Evolutionary conservation across 2,888 invertebrate genomes (phyloP), one percentile per base, ranked within the genome.

Genomic region (Orthonychiurus folsomi): DNA sequence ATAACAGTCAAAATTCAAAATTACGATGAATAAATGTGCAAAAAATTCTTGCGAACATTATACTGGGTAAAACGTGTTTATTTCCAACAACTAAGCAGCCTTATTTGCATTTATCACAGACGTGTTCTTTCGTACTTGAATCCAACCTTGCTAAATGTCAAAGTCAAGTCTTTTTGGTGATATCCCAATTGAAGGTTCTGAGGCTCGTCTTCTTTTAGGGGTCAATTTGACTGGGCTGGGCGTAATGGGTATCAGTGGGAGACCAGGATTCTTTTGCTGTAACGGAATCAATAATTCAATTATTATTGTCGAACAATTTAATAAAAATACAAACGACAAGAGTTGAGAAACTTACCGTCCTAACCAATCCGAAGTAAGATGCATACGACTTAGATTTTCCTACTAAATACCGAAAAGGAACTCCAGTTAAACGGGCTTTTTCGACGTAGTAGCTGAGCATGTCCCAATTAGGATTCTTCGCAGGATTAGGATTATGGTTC

Each of bases 301-400:
- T 48, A 15, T n/a, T 27, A 21, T 53, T 24, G n/a, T n/a, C n/a
- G n/a, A 55, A 24, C 3, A 24, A 37, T 18, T 27, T 37, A 50
- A 5, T 37, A 53, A 20, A 53, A 23, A 53, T 9, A 37, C 15
- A 37, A 37, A 9, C 9, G 5, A 52, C 5, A 23, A 52, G 9
- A 52, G n/a, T 23, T 26, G 18, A 23, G 24, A 28, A 20, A 15
- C 60, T 54, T 56, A 66, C 66, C 54, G 28, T 56, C n/a, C 63
- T 37, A 23, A 66, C 58, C 18, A 37, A 48, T 50, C 62, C 60
- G 50, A 59, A 62, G 50, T 66, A 63, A 18, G 56, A 15, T 15
- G 58, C 20, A 50, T 66, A 66, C 20, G 23, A 18, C 21, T 5
- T 50, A 2, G 66, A 65, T 55, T 66, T 66, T 2, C 59, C 57